Conservation (phyloP, 2,797 vertebrate species). For the Megalops cyprinoides region DNA sequence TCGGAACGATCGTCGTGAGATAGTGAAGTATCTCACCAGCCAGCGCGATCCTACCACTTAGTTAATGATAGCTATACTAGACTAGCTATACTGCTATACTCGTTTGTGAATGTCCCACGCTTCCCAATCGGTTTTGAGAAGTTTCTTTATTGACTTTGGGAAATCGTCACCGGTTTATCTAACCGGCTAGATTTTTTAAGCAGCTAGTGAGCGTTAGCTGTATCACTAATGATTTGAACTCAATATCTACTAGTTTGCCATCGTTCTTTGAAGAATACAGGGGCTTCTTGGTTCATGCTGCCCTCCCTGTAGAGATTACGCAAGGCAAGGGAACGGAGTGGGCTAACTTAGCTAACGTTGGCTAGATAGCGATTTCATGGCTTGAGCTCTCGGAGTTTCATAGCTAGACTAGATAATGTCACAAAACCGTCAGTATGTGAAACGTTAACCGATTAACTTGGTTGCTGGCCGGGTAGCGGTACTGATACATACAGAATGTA, state of each 20-base stretch:
- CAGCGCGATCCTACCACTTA: too few species aligned
- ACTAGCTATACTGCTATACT: not conserved
- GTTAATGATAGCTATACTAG: too few species aligned
- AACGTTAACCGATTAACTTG: not conserved
- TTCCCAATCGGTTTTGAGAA: not conserved
- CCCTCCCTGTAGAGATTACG: not conserved
- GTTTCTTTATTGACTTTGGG: not conserved
- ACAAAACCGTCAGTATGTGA: not conserved
- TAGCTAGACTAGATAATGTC: not conserved
- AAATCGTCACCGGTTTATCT: not conserved
- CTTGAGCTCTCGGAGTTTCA: not conserved
- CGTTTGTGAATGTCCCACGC: not conserved
- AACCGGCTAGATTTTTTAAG: not conserved
- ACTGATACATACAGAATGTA: too few species aligned
- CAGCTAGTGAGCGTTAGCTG: not conserved
- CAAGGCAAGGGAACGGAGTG: not conserved
- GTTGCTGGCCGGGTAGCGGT: slow-evolving; percentile 39
- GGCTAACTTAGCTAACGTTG: too few species aligned
- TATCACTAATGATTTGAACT: not conserved
- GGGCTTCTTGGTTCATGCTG: too few species aligned
- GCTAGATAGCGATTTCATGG: not conserved
- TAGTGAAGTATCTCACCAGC: too few species aligned
- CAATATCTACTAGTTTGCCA: not conserved
- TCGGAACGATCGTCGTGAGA: too few species aligned
- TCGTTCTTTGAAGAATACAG: not conserved